Evolutionary conservation across 2,888 invertebrate species (phyloP), one percentile per base, ranked within the genome.

Genomic region (Limnephilus marmoratus): DNA sequence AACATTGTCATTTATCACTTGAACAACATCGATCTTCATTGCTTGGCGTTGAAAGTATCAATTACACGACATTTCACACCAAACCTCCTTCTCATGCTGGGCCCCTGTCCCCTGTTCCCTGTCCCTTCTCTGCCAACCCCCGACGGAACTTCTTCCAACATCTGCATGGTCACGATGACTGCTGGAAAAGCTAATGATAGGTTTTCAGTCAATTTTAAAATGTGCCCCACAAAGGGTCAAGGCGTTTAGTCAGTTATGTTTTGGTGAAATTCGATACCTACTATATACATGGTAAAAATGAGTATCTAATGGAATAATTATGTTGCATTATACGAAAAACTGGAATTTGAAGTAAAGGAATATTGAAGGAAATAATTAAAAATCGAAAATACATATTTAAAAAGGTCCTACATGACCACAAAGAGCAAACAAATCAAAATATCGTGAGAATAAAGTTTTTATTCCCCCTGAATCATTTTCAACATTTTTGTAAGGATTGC

Each of bases 41-140:
- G 41, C 53, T 41, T 68, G 37, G 49, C 83, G 53, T 53, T 90
- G 45, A 85, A 81, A 87, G 87, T 86, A 91, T 91, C 91, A 80
- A 91, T 91, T 91, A 91, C 87, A 91, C 12, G 87, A 91, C 86
- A 90, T 90, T 85, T 90, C 80, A 90, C 85, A 90, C 90, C 29
- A 90, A 81, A 81, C n/a, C 31, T 41, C 24, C n/a, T 5, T 86
- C 15, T 45, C 29, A 86, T 41, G 45, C 49, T n/a, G n/a, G 2
- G 12, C 85, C 53, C 53, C 53, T 68, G 53, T 68, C 5, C 53
- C 53, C 5, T 53, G 41, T 41, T 9, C 13, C 18, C 15, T 18
- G 18, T 5, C 3, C 45, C 53, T 15, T 18, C 18, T 68, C 53
- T 7, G 53, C 53, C 53, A 15, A 68, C 53, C 24, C 53, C 53